These are phyloP conservation scores for Eupithecia insigniata DNA, from an alignment of 2,888 invertebrate genomes.

Conservation along the genomic window DNA sequence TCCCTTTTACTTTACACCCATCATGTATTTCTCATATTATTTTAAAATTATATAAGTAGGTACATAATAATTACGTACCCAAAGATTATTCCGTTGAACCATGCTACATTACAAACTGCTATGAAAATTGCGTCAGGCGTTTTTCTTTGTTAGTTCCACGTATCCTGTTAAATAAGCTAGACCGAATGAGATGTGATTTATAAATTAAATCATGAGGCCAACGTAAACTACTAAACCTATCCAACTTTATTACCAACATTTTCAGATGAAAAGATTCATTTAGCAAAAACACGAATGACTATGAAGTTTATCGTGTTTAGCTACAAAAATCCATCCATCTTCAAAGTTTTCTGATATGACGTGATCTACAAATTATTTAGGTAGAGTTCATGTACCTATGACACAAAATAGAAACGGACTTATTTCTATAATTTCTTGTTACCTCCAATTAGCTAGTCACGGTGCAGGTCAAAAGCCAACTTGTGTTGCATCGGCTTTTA, in stretches of 20 bases:
- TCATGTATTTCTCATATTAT: background rate
- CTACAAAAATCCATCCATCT: no score
- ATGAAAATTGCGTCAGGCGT: background rate
- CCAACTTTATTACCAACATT: no score
- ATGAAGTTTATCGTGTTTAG: no score
- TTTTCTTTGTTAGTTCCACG: no score
- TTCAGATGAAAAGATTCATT: no score
- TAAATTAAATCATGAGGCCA: background rate
- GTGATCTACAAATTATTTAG: no score
- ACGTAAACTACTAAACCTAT: no score
- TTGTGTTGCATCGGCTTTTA: conserved; percentile 6
- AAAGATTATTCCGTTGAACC: background rate
- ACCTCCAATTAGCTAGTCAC: conserved; percentile 26
- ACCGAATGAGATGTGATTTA: background rate
- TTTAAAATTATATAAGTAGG: background rate
- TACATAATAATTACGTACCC: no score
- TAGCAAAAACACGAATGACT: no score
- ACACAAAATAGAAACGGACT: background rate
- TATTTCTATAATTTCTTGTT: conserved; percentile 6
- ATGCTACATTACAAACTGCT: background rate
- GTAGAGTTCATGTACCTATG: background rate
- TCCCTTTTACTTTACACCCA: background rate
- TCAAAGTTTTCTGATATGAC: no score
- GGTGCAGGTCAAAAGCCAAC: conserved; percentile 24
- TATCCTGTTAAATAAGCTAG: background rate